Percentiles rank a stretch among this genome's conserved stretches.
Evolutionary conservation across 2,113 vertebrate species (phyloP).

Genomic region (Nannobrachium achirus): DNA sequence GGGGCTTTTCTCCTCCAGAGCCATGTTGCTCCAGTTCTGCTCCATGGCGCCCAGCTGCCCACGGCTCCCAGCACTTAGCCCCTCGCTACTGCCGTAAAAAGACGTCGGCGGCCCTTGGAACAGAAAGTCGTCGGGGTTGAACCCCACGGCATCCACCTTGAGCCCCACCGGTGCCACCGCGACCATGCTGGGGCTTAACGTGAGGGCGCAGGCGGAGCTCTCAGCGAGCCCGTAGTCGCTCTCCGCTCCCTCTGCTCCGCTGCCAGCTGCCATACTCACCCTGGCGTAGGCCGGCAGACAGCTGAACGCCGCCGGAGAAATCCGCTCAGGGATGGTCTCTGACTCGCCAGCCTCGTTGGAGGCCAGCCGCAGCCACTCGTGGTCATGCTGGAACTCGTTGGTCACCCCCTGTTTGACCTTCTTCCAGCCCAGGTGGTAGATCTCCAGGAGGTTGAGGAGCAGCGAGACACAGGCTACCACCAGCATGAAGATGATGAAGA

Average conservation of each 20-base stretch:
- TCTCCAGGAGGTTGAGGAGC: constrained; percentile 76
- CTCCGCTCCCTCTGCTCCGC: constrained; percentile 2
- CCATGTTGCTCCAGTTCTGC: constrained; percentile 85
- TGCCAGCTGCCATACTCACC: constrained; percentile 40
- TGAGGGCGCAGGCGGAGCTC: constrained; percentile 20
- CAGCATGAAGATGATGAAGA: constrained; percentile 80
- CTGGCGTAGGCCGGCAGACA: constrained; percentile 77
- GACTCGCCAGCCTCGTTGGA: constrained; percentile 38
- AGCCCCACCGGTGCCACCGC: constrained; percentile 36
- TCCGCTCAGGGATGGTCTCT: constrained; percentile 67
- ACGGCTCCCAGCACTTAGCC: constrained; percentile 59
- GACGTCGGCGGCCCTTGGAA: constrained; percentile 49
- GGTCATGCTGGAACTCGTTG: constrained; percentile 74
- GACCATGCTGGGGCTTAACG: constrained; percentile 25
- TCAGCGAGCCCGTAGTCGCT: constrained; percentile 39
- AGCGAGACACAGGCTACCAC: constrained; percentile 75
- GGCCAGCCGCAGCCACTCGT: constrained; percentile 51
- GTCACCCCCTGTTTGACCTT: constrained; percentile 90
- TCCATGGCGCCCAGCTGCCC: constrained; percentile 62
- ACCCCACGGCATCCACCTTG: constrained; percentile 48
- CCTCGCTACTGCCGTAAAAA: constrained; percentile 62
- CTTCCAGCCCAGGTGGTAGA: constrained; percentile 92
- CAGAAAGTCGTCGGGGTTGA: constrained; percentile 56
- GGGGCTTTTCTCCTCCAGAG: constrained; percentile 71
- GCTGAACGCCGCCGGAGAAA: constrained; percentile 48